Percentiles rank a stretch among this genome's conserved stretches.
Evolutionary conservation across 2,888 invertebrate species (phyloP).

Genomic region (Galerucella nymphaeae): DNA sequence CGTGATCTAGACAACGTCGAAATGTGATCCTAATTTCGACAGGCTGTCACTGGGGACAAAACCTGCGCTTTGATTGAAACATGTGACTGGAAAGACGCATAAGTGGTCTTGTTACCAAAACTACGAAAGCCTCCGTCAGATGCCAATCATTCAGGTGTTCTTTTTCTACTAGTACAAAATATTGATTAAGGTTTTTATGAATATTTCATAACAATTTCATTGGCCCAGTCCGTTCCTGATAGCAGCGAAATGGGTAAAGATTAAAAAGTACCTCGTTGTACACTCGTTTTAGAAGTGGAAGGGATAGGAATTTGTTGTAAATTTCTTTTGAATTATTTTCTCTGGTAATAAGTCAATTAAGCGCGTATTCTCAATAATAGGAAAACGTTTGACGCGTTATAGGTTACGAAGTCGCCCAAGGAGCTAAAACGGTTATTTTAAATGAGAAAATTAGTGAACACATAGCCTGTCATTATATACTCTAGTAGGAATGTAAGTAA

Average conservation of each 20-base stretch:
- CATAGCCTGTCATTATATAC: slow-evolving; percentile 20
- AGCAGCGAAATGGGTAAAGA: slow-evolving; percentile 18
- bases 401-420: slow-evolving; percentile 30
- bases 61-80: no score
- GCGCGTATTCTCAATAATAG: slow-evolving; percentile 30
- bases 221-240: slow-evolving; percentile 11
- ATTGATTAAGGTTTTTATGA: no score
- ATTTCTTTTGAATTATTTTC: slow-evolving; percentile 31
- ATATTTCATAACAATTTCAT: background rate
- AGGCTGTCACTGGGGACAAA: no score
- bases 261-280: slow-evolving; percentile 19
- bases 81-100: no score
- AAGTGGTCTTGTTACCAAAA: no score
- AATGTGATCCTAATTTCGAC: no score
- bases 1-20: no score
- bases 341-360: slow-evolving; percentile 32
- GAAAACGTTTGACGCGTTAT: slow-evolving; percentile 32
- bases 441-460: slow-evolving; percentile 22
- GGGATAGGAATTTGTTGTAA: slow-evolving; percentile 32
- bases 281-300: slow-evolving; percentile 9
- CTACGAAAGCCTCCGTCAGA: no score
- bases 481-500: slow-evolving; percentile 16
- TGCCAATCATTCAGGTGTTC: no score
- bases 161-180: no score
- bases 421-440: slow-evolving; percentile 35